phyloP scores from a whole-genome alignment of 1,140 invertebrate genomes.

The Hycleus phaleratus region DNA sequence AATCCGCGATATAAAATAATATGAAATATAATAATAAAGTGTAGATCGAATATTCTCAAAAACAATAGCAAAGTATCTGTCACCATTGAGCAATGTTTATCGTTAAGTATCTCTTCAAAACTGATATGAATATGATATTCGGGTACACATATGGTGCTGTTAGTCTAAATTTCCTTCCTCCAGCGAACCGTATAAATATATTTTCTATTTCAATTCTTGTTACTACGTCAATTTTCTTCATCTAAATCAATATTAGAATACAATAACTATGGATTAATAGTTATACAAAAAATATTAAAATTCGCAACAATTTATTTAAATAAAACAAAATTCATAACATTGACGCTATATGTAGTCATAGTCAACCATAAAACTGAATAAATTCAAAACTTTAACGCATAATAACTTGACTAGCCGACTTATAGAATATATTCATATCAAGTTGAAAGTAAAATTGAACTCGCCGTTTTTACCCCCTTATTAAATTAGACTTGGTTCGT shows the following conservation, averaged over 20 bases:
- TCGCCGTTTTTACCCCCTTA: constrained; percentile 24
- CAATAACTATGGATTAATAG: not conserved
- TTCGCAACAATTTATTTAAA: no score
- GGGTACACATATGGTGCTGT: constrained; percentile 9
- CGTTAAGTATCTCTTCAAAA: constrained; percentile 11
- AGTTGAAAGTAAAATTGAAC: constrained; percentile 20
- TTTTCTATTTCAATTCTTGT: constrained; percentile 6
- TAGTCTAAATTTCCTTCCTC: constrained; percentile 8
- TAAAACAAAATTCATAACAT: no score
- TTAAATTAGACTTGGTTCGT: constrained; percentile 32
- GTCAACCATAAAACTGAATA: no score
- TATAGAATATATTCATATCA: constrained; percentile 25
- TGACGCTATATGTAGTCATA: no score
- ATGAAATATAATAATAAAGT: not conserved
- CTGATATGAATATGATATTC: constrained; percentile 17
- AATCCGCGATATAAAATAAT: not conserved
- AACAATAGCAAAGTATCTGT: constrained; percentile 12
- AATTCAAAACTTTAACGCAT: constrained; percentile 9
- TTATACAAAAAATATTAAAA: no score
- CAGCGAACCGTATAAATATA: constrained; percentile 13
- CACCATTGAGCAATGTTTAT: constrained; percentile 13
- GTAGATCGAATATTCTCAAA: constrained; percentile 8
- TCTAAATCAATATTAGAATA: not conserved
- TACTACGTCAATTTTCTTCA: constrained; percentile 12
- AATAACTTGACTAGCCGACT: constrained; percentile 10